Conservation (phyloP, 2,113 vertebrate species). For the Macroglossus sobrinus region DNA sequence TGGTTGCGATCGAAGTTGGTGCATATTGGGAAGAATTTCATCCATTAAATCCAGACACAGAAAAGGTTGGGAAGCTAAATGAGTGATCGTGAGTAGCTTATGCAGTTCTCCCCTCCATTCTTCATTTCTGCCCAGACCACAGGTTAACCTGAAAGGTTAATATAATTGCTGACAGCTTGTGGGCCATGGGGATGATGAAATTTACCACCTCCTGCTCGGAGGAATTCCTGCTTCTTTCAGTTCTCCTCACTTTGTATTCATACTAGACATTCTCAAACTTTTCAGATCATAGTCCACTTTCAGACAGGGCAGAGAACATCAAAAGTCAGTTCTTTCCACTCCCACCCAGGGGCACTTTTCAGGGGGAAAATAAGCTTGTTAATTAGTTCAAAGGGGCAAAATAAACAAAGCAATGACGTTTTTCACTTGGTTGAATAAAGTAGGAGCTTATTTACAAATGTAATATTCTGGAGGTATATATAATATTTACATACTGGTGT, state of each 20-base stretch:
- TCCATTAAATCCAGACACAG: neutral
- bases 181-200: neutral
- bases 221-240: neutral
- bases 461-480: neutral
- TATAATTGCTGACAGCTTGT: neutral
- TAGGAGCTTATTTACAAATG: neutral
- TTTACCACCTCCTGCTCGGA: neutral
- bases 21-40: neutral
- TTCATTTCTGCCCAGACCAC: neutral
- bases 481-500: neutral
- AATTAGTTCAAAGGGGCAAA: neutral
- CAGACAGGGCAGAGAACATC: neutral
- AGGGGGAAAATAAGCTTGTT: neutral
- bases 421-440: neutral
- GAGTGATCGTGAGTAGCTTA: neutral
- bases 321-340: neutral
- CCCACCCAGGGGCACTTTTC: neutral
- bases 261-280: neutral
- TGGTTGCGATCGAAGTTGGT: neutral
- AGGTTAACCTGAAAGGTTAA: conserved; percentile 33
- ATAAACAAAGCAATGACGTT: neutral
- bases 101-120: neutral
- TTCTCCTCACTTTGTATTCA: neutral
- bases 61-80: neutral
- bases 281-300: neutral